Evolutionary conservation across 2,797 vertebrate genomes (phyloP).

Genomic region (Phataginus tetradactyla): DNA sequence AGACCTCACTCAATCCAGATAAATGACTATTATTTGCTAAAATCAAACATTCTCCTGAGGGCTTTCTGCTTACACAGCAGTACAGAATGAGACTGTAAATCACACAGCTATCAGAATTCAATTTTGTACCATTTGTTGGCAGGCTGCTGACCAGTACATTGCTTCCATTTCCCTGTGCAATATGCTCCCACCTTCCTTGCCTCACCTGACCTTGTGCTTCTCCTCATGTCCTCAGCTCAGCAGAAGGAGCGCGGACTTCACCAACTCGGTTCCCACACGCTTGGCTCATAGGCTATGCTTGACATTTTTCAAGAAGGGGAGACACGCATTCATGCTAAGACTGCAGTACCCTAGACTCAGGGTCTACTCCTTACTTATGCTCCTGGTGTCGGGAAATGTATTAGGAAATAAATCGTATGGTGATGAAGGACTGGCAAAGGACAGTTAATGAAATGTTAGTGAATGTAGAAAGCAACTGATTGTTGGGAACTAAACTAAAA

Average conservation of each 20-base stretch:
- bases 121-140: not conserved
- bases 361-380: not conserved
- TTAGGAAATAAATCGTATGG: not conserved
- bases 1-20: not conserved
- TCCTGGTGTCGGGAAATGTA: not conserved
- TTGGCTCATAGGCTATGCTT: not conserved
- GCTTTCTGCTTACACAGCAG: not conserved
- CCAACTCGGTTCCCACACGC: not conserved
- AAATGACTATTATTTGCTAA: not conserved
- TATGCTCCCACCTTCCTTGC: not conserved
- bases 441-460: not conserved
- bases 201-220: not conserved
- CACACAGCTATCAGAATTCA: not conserved
- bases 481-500: too few relatives aligned
- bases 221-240: not conserved
- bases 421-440: not conserved
- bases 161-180: not conserved
- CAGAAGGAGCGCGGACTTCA: not conserved
- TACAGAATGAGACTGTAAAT: not conserved
- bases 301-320: not conserved
- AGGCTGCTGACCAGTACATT: not conserved
- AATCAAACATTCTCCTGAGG: not conserved
- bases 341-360: not conserved
- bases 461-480: not conserved
- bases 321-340: not conserved